phyloP scores from a whole-genome alignment of 2,113 vertebrate genomes.

The Oreochromis spilurus region DNA sequence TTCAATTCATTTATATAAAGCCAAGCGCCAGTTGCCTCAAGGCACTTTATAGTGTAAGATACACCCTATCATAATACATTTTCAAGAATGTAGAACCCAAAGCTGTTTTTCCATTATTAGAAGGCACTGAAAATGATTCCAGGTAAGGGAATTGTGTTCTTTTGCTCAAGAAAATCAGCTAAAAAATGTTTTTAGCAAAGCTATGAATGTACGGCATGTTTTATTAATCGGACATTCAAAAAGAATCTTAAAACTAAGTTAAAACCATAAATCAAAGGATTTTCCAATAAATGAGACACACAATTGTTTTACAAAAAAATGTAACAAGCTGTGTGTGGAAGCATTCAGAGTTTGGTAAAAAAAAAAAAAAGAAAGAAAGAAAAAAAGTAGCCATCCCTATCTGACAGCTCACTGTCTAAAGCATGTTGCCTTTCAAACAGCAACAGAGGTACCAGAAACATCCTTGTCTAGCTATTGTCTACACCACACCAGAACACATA shows the following conservation, averaged over 20 bases:
- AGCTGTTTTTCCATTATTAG: accelerated
- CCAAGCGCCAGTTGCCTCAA: neutral
- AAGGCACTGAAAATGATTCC: neutral
- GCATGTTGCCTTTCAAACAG: neutral
- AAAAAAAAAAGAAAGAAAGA: no score
- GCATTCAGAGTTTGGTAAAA: neutral
- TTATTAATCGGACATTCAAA: accelerated
- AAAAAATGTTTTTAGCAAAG: neutral
- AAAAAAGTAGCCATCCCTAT: neutral
- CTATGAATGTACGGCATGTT: neutral
- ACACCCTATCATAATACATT: neutral
- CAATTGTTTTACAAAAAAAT: neutral
- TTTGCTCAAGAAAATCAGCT: neutral
- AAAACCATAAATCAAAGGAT: neutral
- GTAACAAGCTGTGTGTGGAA: neutral
- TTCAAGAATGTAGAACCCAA: neutral
- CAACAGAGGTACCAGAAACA: neutral
- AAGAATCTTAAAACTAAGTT: neutral
- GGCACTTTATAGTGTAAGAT: neutral
- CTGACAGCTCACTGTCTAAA: neutral
- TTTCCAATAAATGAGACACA: neutral
- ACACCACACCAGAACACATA: neutral
- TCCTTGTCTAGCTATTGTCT: neutral
- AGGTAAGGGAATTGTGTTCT: neutral
- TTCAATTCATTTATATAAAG: neutral